A percentile compares a stretch with the other conserved stretches of the same genome.
Evolutionary conservation across 2,888 invertebrate genomes (phyloP).

Genomic region (Mantis religiosa): DNA sequence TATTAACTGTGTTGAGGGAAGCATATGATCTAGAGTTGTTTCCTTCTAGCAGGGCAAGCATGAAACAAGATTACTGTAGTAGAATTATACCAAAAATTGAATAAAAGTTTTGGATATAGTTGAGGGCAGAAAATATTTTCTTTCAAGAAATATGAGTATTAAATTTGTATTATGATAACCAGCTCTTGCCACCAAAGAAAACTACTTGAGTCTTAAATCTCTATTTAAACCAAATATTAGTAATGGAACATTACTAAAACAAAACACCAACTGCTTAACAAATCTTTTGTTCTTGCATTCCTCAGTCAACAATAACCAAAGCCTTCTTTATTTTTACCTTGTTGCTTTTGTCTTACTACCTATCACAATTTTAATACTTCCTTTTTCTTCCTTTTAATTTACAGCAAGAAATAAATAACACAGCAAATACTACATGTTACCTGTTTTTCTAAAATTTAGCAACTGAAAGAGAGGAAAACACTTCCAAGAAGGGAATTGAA

Average conservation of each 20-base stretch:
- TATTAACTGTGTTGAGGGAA: constrained; percentile 52
- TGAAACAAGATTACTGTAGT: constrained; percentile 16
- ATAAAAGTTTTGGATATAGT: neutral
- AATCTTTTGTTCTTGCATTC: neutral
- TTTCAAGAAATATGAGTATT: neutral
- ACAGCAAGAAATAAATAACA: neutral
- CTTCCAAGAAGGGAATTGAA: too few species aligned
- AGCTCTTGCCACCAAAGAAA: neutral
- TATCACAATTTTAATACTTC: neutral
- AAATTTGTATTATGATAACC: neutral
- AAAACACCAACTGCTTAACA: neutral
- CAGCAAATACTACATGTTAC: neutral
- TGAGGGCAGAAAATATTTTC: neutral
- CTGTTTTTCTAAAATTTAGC: too few species aligned
- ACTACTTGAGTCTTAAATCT: neutral
- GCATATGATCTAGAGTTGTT: constrained; percentile 51
- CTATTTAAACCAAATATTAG: neutral
- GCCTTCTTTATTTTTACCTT: neutral
- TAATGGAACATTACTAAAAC: neutral
- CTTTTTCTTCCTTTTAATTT: neutral
- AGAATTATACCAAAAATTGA: neutral
- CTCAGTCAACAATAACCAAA: neutral
- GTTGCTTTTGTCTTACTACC: neutral
- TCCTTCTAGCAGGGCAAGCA: constrained; percentile 43
- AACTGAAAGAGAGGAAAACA: too few species aligned